These are phyloP conservation scores for Tychaedon coryphoeus DNA, from an alignment of 2,113 vertebrate genomes.

Conservation along the genomic window DNA sequence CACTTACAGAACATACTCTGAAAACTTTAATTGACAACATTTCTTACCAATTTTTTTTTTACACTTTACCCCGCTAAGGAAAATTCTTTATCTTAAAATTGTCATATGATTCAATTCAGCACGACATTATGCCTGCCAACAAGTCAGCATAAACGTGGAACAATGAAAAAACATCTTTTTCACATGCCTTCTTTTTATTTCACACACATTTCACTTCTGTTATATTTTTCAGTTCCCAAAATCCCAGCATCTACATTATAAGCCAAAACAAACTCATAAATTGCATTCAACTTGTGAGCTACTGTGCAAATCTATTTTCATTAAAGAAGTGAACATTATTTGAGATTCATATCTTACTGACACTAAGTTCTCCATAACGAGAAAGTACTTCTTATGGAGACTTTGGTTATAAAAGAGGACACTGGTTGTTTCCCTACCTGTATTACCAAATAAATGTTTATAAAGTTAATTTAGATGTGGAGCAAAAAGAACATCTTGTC, in stretches of 20 bases:
- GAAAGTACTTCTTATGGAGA: neutral
- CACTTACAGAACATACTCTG: neutral
- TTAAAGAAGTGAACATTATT: neutral
- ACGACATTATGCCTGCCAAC: neutral
- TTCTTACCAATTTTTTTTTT: neutral
- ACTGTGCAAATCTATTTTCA: neutral
- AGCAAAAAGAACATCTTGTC: neutral
- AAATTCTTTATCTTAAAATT: neutral
- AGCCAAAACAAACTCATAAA: neutral
- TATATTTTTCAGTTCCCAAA: neutral
- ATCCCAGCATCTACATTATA: neutral
- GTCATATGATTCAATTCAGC: neutral
- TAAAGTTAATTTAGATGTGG: neutral
- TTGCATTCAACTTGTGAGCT: neutral
- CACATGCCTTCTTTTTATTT: neutral
- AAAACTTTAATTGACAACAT: neutral
- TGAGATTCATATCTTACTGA: neutral
- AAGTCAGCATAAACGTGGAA: neutral
- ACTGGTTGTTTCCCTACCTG: neutral
- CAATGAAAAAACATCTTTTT: neutral
- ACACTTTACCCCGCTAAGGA: neutral
- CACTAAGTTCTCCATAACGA: neutral
- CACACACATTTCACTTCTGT: neutral
- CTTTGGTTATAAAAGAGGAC: neutral
- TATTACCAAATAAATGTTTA: neutral